Evolutionary conservation across 2,113 vertebrate genomes (phyloP).

Genomic region (Equus quagga): DNA sequence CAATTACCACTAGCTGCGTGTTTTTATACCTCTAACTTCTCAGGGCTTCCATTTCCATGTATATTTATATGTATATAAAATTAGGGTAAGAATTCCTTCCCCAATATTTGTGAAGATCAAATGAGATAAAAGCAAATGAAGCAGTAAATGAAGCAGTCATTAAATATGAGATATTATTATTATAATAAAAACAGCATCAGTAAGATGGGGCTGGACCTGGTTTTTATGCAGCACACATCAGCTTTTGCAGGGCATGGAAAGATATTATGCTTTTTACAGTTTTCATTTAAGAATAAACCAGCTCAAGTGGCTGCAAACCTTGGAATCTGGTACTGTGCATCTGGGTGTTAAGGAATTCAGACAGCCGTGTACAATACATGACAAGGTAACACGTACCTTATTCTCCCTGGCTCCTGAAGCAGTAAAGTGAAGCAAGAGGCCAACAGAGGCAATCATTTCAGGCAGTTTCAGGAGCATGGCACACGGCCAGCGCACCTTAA

Average conservation of each 20-base stretch:
- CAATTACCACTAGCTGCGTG: not conserved
- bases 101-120: slow-evolving; percentile 34
- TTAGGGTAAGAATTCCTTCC: not conserved
- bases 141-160: not conserved
- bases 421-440: not conserved
- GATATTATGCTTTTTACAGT: slow-evolving; percentile 20
- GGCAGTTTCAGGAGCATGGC: not conserved
- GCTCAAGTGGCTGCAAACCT: not conserved
- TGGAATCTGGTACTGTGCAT: slow-evolving; percentile 25
- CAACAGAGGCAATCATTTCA: not conserved
- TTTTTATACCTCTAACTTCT: not conserved
- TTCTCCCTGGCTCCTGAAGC: slow-evolving; percentile 55
- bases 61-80: not conserved
- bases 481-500: not conserved
- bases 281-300: slow-evolving; percentile 54
- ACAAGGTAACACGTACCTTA: slow-evolving; percentile 49
- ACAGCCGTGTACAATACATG: slow-evolving; percentile 44
- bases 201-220: not conserved
- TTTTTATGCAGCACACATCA: not conserved
- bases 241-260: not conserved
- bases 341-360: slow-evolving; percentile 57
- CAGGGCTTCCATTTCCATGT: not conserved
- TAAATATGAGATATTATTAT: not conserved
- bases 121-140: slow-evolving; percentile 55
- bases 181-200: not conserved